Conservation (phyloP, 2,113 vertebrate genomes). For the Ursus arctos region DNA sequence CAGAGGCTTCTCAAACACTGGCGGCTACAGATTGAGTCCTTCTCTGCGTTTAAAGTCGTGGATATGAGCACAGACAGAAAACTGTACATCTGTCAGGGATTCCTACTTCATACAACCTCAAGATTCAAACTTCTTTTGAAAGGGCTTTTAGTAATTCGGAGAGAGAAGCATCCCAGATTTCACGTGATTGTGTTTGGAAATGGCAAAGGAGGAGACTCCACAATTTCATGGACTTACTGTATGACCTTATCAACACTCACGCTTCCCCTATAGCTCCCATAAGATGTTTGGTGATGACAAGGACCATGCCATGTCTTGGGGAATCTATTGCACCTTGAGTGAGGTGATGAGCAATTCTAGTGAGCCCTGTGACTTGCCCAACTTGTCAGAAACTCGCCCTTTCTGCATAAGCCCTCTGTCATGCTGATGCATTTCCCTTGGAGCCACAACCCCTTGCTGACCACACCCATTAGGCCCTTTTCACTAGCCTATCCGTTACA, state of each 20-base stretch:
- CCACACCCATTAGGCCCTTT: background rate
- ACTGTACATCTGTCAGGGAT: background rate
- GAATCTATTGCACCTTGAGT: background rate
- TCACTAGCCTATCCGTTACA: background rate
- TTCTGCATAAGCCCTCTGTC: background rate
- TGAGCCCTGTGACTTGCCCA: background rate
- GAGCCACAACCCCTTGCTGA: background rate
- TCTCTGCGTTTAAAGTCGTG: background rate
- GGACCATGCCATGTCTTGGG: no score
- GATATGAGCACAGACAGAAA: background rate
- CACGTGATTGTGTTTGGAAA: background rate
- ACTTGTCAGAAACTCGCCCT: background rate
- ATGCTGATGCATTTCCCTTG: rapidly evolving
- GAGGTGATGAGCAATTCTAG: no score
- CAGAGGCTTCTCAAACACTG: background rate
- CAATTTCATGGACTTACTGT: background rate
- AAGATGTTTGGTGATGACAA: background rate
- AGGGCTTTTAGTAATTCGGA: background rate
- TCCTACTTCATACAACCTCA: background rate
- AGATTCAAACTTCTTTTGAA: slow-evolving; percentile 2
- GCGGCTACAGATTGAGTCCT: background rate
- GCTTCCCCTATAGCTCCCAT: background rate
- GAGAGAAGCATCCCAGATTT: background rate
- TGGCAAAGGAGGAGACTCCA: background rate
- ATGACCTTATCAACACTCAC: background rate